Evolutionary conservation across 2,888 invertebrate genomes (phyloP), one percentile per base, ranked within the genome.

Genomic region (Eupithecia abbreviata): DNA sequence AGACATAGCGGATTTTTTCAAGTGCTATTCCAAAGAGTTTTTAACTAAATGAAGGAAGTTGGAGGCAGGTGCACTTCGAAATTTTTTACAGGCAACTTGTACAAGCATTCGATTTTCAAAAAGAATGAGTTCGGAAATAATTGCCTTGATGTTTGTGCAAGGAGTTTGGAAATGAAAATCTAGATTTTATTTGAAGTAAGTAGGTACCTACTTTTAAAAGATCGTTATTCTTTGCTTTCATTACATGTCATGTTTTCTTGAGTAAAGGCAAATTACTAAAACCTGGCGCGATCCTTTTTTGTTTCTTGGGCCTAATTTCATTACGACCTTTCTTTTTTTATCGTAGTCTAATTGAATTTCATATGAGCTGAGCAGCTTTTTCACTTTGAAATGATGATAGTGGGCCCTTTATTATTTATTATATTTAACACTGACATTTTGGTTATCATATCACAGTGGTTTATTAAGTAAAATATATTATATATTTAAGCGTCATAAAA

Each of bases 31-130:
- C 58, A 69, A 69, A 69, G 30, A 81, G 74, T 81, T 80, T 68
- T 79, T 78, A 82, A 81, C 76, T 79, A 79, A 81, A 82, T 80
- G 75, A 80, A 76, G 77, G 73, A 80, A 79, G 65, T 77, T 75
- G 58, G 71, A 66, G 41, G 66, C 77, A 79, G 79, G 78, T 81
- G 80, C 76, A 65, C 71, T 69, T 74, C 45, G 68, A 67, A 78
- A 71, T 78, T 68, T 73, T 77, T 71, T 51, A 71, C 70, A 65
- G 45, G 45, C 41, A 66, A 45, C 74, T 74, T 65, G 49, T 51
- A 41, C 13, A 45, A 51, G 74, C 45, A 69, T 70, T 70, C 68
- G 58, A 71, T 71, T 62, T 55, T 18, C n/a, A n/a, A 43, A 43
- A 68, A 18, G 43, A 68, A 68, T 42, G 43, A 43, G 47, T 47